Percentiles rank a stretch among this genome's conserved stretches.
phyloP scores from a whole-genome alignment of 2,113 vertebrate genomes.

The Leucosticte australis region DNA sequence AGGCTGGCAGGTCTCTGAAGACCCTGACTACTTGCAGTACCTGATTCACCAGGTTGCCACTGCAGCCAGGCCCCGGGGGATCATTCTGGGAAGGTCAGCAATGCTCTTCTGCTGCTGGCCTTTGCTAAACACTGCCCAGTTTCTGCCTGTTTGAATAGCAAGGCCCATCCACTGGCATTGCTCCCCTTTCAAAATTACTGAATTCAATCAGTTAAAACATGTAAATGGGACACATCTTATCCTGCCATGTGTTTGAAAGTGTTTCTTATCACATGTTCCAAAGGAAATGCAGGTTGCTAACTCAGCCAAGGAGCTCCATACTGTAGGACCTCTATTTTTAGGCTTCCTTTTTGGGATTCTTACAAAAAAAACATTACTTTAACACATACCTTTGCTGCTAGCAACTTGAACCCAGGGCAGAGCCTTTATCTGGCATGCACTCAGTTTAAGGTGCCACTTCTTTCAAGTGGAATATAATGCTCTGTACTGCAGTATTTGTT shows the following conservation, averaged over 20 bases:
- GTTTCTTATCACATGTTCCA: background rate
- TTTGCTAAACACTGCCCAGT: background rate
- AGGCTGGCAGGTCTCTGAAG: background rate
- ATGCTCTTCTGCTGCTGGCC: background rate
- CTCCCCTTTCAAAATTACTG: background rate
- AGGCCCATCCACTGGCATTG: background rate
- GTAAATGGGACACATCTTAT: background rate
- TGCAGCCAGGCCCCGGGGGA: background rate
- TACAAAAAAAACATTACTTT: background rate
- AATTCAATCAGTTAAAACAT: background rate
- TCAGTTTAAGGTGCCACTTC: background rate
- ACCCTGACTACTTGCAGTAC: background rate
- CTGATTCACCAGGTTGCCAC: background rate
- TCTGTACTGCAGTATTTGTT: constrained; percentile 11
- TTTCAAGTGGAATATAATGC: constrained; percentile 10
- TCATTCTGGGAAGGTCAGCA: background rate
- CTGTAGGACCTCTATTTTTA: constrained; percentile 2
- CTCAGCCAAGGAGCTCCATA: background rate
- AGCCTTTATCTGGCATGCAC: background rate
- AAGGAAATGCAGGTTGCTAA: background rate
- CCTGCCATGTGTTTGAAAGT: background rate
- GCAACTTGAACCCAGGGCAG: background rate
- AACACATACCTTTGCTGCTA: background rate
- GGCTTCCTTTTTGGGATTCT: background rate
- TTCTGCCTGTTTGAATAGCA: background rate